Percentiles rank a stretch among this genome's conserved stretches.
These are phyloP conservation scores for Stegophylla sp. DNA, from an alignment of 2,888 invertebrate genomes.

Conservation along the genomic window DNA sequence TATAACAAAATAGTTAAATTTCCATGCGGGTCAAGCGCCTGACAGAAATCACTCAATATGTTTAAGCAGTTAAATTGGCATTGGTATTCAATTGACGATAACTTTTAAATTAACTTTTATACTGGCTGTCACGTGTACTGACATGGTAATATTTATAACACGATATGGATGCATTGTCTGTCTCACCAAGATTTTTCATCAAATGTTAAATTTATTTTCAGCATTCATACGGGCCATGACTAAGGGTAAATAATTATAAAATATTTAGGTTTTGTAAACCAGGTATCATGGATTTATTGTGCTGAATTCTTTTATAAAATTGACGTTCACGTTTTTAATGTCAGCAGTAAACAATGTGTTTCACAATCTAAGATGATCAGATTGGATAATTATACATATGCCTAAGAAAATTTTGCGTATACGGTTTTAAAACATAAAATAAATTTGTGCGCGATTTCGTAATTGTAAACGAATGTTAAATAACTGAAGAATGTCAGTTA, in stretches of 20 bases:
- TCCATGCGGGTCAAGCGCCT: slow-evolving; percentile 23
- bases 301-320: neutral
- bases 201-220: neutral
- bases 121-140: slow-evolving; percentile 38
- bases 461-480: too few relatives aligned
- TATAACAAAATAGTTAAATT: neutral
- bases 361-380: neutral
- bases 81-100: neutral
- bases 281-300: neutral
- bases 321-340: neutral
- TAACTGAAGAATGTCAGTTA: too few relatives aligned
- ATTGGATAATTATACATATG: too few relatives aligned
- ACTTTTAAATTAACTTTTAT: slow-evolving; percentile 2
- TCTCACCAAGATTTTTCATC: slow-evolving; percentile 10
- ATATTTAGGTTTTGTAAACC: neutral
- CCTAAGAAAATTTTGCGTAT: too few relatives aligned
- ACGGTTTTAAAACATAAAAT: neutral
- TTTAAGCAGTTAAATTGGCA: slow-evolving; percentile 16
- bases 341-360: too few relatives aligned
- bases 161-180: neutral
- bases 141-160: neutral
- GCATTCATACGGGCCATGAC: neutral
- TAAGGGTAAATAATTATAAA: neutral
- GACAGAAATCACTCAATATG: neutral
- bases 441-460: neutral